Conservation (phyloP, 2,113 vertebrate species). For the Xiphias gladius region DNA sequence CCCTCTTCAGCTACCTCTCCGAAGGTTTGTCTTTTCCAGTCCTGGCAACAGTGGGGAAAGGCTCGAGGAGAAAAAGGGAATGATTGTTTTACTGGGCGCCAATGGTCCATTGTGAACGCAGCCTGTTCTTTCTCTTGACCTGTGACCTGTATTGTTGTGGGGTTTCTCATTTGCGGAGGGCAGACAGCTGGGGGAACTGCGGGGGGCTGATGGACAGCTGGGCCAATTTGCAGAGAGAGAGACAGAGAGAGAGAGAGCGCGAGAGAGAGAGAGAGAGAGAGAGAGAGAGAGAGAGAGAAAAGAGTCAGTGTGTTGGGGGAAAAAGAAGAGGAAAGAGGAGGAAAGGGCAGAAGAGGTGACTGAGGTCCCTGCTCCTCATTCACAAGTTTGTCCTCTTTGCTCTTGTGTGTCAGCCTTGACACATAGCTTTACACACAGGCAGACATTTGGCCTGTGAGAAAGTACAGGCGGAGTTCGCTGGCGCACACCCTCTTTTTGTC, state of each 20-base stretch:
- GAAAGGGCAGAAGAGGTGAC: conserved; percentile 74
- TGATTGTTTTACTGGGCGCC: conserved; percentile 85
- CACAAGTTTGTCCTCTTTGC: conserved; percentile 65
- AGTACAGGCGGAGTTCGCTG: conserved; percentile 59
- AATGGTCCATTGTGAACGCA: conserved; percentile 87
- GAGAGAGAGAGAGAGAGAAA: conserved; percentile 61
- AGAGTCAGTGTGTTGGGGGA: conserved; percentile 45
- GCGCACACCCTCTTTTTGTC: conserved; percentile 58
- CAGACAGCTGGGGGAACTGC: conserved; percentile 81
- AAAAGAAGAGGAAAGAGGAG: conserved; percentile 49
- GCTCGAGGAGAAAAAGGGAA: conserved; percentile 78
- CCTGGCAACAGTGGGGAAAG: conserved; percentile 69
- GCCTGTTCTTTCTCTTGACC: conserved; percentile 90
- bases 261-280: conserved; percentile 59
- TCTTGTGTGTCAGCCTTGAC: conserved; percentile 65
- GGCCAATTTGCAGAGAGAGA: conserved; percentile 74
- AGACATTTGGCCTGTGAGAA: conserved; percentile 75
- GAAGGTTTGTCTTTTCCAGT: conserved; percentile 88
- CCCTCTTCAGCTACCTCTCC: conserved; percentile 74
- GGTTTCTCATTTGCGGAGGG: conserved; percentile 80
- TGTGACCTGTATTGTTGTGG: conserved; percentile 86
- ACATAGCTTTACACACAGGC: conserved; percentile 81
- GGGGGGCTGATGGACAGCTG: conserved; percentile 87
- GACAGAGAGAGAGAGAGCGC: conserved; percentile 52
- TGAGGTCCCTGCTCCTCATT: conserved; percentile 71